phyloP scores from a whole-genome alignment of 2,113 vertebrate genomes.

The Vimba vimba region DNA sequence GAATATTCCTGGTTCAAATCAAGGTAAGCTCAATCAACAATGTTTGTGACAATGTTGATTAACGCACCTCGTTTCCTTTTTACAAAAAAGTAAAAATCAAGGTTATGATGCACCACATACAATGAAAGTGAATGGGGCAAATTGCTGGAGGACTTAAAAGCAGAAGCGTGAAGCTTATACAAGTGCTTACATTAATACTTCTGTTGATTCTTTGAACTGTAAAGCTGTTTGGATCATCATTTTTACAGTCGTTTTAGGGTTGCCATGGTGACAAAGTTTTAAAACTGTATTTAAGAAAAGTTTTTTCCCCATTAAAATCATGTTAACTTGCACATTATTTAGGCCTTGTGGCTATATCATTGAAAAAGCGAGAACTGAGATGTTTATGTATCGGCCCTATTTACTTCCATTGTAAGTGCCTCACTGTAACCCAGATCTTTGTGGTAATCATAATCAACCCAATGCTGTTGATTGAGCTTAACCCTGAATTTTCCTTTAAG shows the following conservation, averaged over 20 bases:
- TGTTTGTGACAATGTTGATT: no score
- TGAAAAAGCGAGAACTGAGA: background rate
- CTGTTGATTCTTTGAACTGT: background rate
- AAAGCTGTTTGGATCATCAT: background rate
- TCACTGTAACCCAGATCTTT: background rate
- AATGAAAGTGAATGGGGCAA: background rate
- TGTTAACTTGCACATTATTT: background rate
- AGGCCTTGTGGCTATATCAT: background rate
- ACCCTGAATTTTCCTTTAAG: background rate
- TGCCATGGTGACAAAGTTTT: background rate
- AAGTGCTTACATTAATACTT: background rate
- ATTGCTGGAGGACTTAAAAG: background rate
- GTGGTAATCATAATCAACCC: no score
- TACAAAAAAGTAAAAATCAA: background rate
- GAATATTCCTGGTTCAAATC: no score
- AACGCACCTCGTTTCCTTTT: no score
- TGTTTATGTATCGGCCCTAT: background rate
- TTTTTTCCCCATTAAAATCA: background rate
- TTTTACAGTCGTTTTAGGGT: background rate
- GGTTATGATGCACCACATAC: background rate
- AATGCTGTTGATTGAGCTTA: background rate
- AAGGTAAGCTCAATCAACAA: no score
- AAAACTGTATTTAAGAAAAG: background rate
- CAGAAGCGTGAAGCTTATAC: background rate
- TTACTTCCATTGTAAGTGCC: background rate